Base-by-base conservation (phyloP, 2,888 invertebrate genomes). In the Encarsia formosa region DNA sequence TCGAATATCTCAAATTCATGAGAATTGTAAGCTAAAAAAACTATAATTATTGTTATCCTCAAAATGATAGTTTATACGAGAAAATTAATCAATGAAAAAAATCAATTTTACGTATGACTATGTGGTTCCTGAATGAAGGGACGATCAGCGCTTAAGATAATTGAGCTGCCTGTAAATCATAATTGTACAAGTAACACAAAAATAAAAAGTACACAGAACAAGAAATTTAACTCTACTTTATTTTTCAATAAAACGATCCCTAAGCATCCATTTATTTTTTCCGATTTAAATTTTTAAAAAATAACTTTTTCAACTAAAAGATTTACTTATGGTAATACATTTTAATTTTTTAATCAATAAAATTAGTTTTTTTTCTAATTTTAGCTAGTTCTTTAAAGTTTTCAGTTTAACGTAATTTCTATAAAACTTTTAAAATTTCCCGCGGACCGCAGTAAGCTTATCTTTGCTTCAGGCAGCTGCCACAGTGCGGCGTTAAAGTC, bases 121-220 rank as follows among this genome's bases (percentile, higher is more conserved):
- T 43, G 41, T 49, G 40, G 41, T 49, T 46, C 45, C 41, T 40
- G 11, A 34, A 18, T 37, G 15, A 15, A 34, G 32, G 24, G 29
- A 44, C 22, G 16, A 4, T 49, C 29, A 39, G 34, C 48, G 44
- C 40, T 24, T 31, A 52, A 29, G 15, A 42, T 42, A 47, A 41
- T 55, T 43, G 48, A 39, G 49, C 47, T 52, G 49, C 49, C 52
- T 47, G 42, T 49, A 52, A 49, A 46, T 48, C 22, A 52, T 56
- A 49, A 46, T 52, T 55, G 55, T 48, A 55, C 45, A 55, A 37
- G 40, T 43, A 51, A 34, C 29, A 45, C 38, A 41, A 34, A 49
- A 47, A 54, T 46, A 44, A 50, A 49, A 22, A 45, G 18, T 47
- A 43, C 24, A 47, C 8, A 18, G 24, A 50, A 13, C 31, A 16